Base-by-base conservation (phyloP, 2,888 invertebrate genomes). In the Drosophila rellima region DNA sequence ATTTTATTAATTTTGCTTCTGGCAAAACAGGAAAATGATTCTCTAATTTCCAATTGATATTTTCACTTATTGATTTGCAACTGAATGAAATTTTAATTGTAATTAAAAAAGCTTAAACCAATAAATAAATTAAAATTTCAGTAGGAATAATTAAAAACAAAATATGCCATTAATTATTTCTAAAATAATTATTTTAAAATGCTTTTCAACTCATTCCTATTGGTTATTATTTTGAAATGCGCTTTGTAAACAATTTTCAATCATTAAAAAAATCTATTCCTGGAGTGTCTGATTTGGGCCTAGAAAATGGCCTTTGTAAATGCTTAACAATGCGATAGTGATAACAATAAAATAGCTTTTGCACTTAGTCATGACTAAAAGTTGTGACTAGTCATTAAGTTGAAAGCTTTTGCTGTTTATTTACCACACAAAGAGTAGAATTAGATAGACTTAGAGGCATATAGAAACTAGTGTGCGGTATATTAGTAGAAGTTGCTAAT, bases 361-460 rank as follows among this genome's bases (percentile, higher is more conserved):
- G 45, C 45, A 37, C 48, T 71, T 60, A 56, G 39, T 18, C 37
- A 48, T 42, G 47, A 40, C 56, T 67, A 51, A 42, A 57, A 48
- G 10, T 42, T 75, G 48, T 17, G 64, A 31, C 44, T n/a, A 42
- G 74, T 73, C 81, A 86, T 83, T 86, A 80, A 63, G 78, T 62
- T 86, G 69, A 82, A 80, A 82, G 86, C 83, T 67, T 80, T 61
- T 76, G 40, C 45, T 54, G 29, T 62, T 68, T 64, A 64, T 61
- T 61, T 23, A 15, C 7, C 65, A 61, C 31, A 55, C 65, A 45
- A 44, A 37, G 35, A 42, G 18, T 20, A n/a, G 31, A 54, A 55
- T 62, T 59, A 61, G 20, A 60, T 51, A 57, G 51, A 60, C 56
- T 59, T 17, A 29, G 35, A 35, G 44, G 42, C 42, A 47, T 47